Conservation (phyloP, 2,888 invertebrate species). For the Agonopterix arenella region DNA sequence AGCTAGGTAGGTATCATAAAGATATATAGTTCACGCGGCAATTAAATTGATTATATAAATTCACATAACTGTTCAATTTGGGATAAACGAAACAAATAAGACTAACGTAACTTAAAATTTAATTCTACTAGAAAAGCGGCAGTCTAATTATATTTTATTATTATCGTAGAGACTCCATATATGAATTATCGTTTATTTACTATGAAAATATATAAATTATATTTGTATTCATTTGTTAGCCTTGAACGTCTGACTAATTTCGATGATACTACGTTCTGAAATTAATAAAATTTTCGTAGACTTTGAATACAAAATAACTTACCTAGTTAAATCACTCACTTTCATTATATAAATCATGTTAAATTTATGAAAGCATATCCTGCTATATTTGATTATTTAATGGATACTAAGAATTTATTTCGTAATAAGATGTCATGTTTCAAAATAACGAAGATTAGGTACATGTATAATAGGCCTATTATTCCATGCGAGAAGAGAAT, state of each 20-base stretch:
- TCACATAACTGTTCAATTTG: background rate
- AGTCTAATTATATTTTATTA: constrained; percentile 14
- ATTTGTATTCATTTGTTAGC: constrained; percentile 22
- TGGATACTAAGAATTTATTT: background rate
- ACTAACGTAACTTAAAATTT: background rate
- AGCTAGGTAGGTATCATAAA: constrained; percentile 36
- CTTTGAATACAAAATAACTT: background rate
- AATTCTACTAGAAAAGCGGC: background rate
- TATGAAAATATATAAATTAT: background rate
- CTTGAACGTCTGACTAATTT: constrained; percentile 43
- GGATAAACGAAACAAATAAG: background rate
- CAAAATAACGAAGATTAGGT: constrained; percentile 37
- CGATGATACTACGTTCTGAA: constrained; percentile 31
- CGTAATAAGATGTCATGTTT: constrained; percentile 21
- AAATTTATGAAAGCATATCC: background rate
- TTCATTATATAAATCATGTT: background rate
- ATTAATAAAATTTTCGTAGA: background rate
- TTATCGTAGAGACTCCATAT: constrained; percentile 12
- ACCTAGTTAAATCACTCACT: background rate
- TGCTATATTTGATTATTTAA: background rate
- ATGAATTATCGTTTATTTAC: constrained; percentile 13
- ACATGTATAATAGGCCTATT: constrained; percentile 50
- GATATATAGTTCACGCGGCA: constrained; percentile 30
- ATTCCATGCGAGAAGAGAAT: constrained; percentile 45
- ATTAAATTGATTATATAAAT: constrained; percentile 19